These are phyloP conservation scores for Acrocephalus arundinaceus DNA, from an alignment of 2,113 vertebrate genomes.

Conservation along the genomic window DNA sequence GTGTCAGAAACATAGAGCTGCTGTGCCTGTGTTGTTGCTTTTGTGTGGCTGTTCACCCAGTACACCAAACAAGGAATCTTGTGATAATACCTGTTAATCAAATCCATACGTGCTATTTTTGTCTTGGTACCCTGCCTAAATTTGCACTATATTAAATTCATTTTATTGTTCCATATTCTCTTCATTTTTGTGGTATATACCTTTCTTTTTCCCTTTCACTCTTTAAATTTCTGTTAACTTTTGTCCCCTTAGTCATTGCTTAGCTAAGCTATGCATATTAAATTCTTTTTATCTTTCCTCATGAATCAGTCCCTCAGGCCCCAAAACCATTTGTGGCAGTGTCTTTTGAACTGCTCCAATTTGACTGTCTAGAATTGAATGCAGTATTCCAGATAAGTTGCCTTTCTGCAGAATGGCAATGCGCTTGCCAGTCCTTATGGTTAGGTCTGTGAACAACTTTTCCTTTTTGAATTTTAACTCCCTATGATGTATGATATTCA, in stretches of 20 bases:
- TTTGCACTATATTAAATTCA: background rate
- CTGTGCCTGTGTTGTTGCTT: background rate
- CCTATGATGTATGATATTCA: background rate
- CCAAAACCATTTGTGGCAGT: constrained; percentile 9
- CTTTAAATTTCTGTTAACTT: constrained; percentile 21
- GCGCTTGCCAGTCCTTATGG: background rate
- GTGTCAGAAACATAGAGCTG: background rate
- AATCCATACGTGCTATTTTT: background rate
- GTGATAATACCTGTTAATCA: background rate
- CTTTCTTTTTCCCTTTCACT: background rate
- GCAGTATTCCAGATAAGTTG: background rate
- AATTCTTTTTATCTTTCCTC: constrained; percentile 60
- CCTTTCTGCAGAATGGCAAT: background rate
- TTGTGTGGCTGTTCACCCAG: background rate
- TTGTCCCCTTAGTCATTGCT: constrained; percentile 18
- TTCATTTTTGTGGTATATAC: background rate
- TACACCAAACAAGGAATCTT: background rate
- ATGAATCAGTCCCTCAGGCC: constrained; percentile 44
- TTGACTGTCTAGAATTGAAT: constrained; percentile 2
- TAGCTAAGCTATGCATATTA: constrained; percentile 47
- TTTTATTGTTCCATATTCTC: background rate
- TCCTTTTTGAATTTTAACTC: background rate
- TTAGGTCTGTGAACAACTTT: background rate
- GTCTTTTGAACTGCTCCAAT: constrained; percentile 50
- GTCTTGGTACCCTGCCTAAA: background rate